Base-by-base conservation (phyloP, 2,113 vertebrate genomes). In the human region DNA sequence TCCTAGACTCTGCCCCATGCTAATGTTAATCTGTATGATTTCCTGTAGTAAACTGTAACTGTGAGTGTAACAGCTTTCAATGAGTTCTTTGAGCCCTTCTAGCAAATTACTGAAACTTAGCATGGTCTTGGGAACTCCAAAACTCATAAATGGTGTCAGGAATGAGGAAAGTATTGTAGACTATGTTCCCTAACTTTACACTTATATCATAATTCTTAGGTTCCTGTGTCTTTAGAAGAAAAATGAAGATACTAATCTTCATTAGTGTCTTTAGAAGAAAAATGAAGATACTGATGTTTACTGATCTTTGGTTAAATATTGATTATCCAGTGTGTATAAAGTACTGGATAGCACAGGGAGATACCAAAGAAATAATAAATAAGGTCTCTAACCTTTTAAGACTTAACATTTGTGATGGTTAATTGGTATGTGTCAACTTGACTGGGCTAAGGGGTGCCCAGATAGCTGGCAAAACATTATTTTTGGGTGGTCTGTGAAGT, bases 1-100 rank as follows among this genome's bases (percentile, higher is more conserved):
- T 66, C 38, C 52, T 66, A 32, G 40, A 72, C 18, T 82, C 38
- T 94, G 81, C 64, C 59, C 16, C 8, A 7, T 50, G 82, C 48
- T 91, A 32, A 84, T 59, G 83, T 89, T 70, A 96, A 79, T 84
- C 64, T 72, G 35, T 83, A 72, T 55, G 61, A 12, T 92, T 92
- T 52, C 50, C 38, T 16, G 6, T 59, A 61, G 59, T 79, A 79
- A 88, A 92, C 18, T 64, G 43, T 55, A 61, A 79, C 50, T 11
- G 30, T 64, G 52, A 72, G 35, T 38, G 23, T n/a, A 92, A 88
- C 27, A 45, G 32, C 10, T 89, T 95, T 89, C 40, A 80, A 10
- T 32, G 35, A 75, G 18, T 92, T 73, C 89, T 86, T 57, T 43
- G 89, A 88, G 11, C 2, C 11, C 52, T 82, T 81, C 57, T 66